Evolutionary conservation across 2,113 vertebrate species (phyloP), one percentile per base, ranked within the genome.

Genomic region (Ceyx cyanopectus): DNA sequence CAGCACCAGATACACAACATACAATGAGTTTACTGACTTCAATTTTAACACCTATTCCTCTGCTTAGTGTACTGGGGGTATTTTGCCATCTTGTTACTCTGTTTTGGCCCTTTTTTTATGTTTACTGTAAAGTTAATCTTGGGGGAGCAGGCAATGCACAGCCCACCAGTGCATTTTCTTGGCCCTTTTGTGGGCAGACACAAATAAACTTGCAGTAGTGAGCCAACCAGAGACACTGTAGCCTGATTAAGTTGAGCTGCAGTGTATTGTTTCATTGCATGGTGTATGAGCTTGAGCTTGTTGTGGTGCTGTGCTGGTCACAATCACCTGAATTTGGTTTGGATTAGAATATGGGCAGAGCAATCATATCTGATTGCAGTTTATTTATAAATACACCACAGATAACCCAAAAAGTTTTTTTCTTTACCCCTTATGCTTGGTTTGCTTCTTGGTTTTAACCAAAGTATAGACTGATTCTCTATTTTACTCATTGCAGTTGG

Each of bases 401-500:
- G 30, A 80, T 14, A 54, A 90, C 87, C 50, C 58, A 75, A 46
- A 46, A 75, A 87, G 11, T 5, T 73, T 72, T 74, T 94, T 89
- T 81, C 65, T 89, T 17, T 82, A 51, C 27, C 41, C 27, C 37
- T 85, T 85, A n/a, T 0, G 11, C 32, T 81, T 87, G 30, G 30
- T 89, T 85, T 69, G 30, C 60, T 92, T 46, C 85, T 92, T 80
- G 92, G 90, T 96, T 91, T 95, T 93, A 93, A 94, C 90, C 85
- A 74, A 83, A 26, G 22, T 67, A 91, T 40, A 40, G 43, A 14
- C 73, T 1, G 21, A 88, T 92, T 96, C 82, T 96, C 94, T 96
- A 4, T 96, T 95, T 96, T 94, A 96, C 85, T 96, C 94, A 96
- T 27, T 90, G 46, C 80, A 93, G 79, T 95, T 88, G 85, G 29